A percentile compares a stretch with the other conserved stretches of the same genome.
phyloP scores from a whole-genome alignment of 2,113 vertebrate genomes.

The Fregata magnificens region DNA sequence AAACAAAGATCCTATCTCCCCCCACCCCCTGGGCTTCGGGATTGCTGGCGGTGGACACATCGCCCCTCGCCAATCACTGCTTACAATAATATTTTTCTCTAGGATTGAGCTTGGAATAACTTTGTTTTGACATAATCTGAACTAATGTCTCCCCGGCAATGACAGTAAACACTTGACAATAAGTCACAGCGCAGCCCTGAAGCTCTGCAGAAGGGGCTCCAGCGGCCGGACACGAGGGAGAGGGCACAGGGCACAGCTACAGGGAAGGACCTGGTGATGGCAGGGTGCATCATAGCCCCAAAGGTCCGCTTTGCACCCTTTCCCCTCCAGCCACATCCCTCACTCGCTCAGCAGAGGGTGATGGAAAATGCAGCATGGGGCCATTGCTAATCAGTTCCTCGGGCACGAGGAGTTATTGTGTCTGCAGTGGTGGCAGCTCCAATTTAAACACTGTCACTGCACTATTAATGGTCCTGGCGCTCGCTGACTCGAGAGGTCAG shows the following conservation, averaged over 20 bases:
- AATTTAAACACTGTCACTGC: conserved; percentile 9
- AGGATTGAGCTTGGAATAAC: conserved; percentile 59
- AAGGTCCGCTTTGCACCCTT: not conserved
- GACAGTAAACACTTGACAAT: conserved; percentile 69
- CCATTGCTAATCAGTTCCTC: not conserved
- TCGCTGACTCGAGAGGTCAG: not conserved
- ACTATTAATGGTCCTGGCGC: conserved; percentile 33
- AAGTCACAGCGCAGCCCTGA: not conserved
- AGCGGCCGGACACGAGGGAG: not conserved
- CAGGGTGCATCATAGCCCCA: not conserved
- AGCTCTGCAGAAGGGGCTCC: conserved; percentile 36
- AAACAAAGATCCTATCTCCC: conserved; percentile 66
- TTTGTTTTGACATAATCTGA: conserved; percentile 57
- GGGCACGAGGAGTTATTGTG: not conserved
- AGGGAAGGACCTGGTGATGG: not conserved
- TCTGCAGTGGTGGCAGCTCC: conserved; percentile 26
- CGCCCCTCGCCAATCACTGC: conserved; percentile 42
- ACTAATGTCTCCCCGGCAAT: conserved; percentile 60
- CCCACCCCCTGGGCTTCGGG: conserved; percentile 17
- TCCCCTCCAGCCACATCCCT: not conserved
- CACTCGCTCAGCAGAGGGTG: not conserved
- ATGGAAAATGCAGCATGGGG: not conserved
- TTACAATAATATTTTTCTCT: conserved; percentile 52
- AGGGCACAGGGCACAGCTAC: not conserved
- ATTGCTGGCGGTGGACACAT: conserved; percentile 2